Base-by-base conservation (phyloP, 2,113 vertebrate species). In the Urocitellus parryii region DNA sequence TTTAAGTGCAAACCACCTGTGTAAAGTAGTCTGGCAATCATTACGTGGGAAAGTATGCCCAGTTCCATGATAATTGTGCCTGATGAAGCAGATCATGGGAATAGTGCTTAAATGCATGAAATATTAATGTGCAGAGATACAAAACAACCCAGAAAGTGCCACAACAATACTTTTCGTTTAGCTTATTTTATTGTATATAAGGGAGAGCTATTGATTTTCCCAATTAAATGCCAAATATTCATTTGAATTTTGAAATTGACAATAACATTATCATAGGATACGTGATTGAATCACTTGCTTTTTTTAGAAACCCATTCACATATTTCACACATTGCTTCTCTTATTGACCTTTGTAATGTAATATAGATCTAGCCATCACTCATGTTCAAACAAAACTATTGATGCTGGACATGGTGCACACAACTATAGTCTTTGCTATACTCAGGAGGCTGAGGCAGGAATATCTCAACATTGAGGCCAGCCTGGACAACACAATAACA, bases 311-410 rank as follows among this genome's bases (percentile, higher is more conserved):
- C 48, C 96, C 65, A 67, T 82, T 97, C 97, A 96, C 92, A 86
- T 87, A 87, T 97, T 98, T 97, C 97, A 98, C 94, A 95, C 53
- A 86, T 92, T 82, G 85, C 97, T 98, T 96, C 95, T 97, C 85
- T 91, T 97, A 98, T 96, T 94, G 95, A 91, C 93, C 96, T 98
- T 97, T 97, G 73, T 34, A 85, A 94, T 63, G 80, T 68, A 91
- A 56, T 25, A 85, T 2, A 96, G 39, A 97, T 42, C 29, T 58
- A 96, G 88, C 72, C 82, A 96, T 82, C 73, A 93, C 80, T 84
- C 93, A 89, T 32, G 85, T 73, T 90, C 83, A 2, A 95, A 72
- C 51, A 81, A 92, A 97, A 96, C 34, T 18, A 70, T 2, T 17
- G 34, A 70, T 18, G 34, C 67, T 70, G 67, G 67, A 34, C 34